phyloP scores from a whole-genome alignment of 2,113 vertebrate genomes.

The Psilopogon haemacephalus region DNA sequence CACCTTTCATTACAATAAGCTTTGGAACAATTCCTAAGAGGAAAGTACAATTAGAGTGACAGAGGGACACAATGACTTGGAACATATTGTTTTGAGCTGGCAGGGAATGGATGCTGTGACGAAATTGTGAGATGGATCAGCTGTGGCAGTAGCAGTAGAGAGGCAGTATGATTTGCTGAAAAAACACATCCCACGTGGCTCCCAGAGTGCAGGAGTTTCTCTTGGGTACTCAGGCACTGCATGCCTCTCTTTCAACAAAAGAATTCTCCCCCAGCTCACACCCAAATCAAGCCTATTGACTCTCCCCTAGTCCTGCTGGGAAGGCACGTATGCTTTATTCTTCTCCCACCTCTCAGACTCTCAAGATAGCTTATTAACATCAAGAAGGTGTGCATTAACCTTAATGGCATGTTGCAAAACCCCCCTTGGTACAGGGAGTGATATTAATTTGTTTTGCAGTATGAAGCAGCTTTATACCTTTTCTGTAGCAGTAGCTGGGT shows the following conservation, averaged over 20 bases:
- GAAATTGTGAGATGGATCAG: not conserved
- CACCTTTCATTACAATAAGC: not conserved
- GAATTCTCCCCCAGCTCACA: not conserved
- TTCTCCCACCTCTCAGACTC: not conserved
- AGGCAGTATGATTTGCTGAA: not conserved
- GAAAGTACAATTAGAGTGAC: not conserved
- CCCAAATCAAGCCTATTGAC: not conserved
- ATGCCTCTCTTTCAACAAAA: rapidly evolving
- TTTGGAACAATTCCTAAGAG: not conserved
- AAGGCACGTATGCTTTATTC: not conserved
- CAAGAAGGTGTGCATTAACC: not conserved
- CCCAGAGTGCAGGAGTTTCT: not conserved
- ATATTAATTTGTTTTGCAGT: not conserved
- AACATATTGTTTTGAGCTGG: not conserved
- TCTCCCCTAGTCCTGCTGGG: not conserved
- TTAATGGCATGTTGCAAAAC: not conserved
- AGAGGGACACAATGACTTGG: not conserved
- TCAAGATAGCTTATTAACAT: not conserved
- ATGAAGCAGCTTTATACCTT: not conserved
- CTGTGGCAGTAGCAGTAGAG: not conserved
- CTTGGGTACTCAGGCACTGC: not conserved
- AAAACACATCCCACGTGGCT: not conserved
- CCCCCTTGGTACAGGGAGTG: not conserved
- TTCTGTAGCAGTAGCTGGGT: not conserved
- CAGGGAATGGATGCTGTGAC: not conserved